phyloP scores from a whole-genome alignment of 2,888 invertebrate species.

The Pandemis corylana region DNA sequence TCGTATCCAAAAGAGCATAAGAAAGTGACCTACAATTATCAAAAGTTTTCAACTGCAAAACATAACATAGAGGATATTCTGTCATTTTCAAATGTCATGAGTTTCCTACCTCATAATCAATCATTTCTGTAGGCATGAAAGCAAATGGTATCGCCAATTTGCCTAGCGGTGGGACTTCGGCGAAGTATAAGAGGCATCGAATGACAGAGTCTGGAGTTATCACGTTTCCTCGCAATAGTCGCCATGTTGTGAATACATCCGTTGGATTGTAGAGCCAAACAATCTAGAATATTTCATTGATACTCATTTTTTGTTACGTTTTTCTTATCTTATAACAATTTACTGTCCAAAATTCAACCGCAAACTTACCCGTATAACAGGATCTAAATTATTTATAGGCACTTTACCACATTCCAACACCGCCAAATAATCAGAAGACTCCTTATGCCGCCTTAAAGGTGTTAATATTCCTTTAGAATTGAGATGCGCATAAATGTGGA shows the following conservation, averaged over 20 bases:
- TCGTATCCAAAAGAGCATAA: conserved; percentile 76
- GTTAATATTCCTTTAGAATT: conserved; percentile 65
- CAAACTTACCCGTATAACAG: conserved; percentile 72
- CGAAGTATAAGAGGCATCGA: conserved; percentile 74
- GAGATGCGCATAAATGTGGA: conserved; percentile 63
- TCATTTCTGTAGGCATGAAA: conserved; percentile 79
- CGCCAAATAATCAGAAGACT: conserved; percentile 60
- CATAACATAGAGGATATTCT: too few relatives aligned
- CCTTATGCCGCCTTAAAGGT: conserved; percentile 64
- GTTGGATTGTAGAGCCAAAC: conserved; percentile 79
- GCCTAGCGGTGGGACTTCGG: conserved; percentile 76
- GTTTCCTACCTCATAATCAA: conserved; percentile 70
- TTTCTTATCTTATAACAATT: background rate
- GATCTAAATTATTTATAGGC: conserved; percentile 79
- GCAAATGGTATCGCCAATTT: conserved; percentile 77
- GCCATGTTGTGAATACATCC: conserved; percentile 77
- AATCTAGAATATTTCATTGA: conserved; percentile 56
- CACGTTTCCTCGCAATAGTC: conserved; percentile 69
- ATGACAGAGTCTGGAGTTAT: conserved; percentile 61
- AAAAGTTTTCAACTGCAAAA: background rate
- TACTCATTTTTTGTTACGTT: background rate
- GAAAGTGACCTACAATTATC: conserved; percentile 59
- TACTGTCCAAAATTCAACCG: background rate
- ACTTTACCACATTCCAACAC: conserved; percentile 76
- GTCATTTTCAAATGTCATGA: background rate